Conservation (phyloP, 2,797 vertebrate genomes). For the Sorex maritimensis region DNA sequence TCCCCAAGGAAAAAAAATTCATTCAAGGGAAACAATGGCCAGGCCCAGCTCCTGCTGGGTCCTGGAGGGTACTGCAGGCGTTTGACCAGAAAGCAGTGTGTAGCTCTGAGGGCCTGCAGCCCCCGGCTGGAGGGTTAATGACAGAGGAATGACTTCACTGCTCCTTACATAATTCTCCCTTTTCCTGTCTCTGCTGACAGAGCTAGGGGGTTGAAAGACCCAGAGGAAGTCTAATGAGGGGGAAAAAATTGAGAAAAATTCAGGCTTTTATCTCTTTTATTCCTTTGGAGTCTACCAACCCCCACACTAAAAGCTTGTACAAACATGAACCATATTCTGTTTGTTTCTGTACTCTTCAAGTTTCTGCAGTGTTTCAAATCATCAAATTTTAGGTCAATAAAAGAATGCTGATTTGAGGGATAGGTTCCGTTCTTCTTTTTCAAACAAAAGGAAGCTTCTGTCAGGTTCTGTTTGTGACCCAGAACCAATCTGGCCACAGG, state of each 20-base stretch:
- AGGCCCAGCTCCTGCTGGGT: not conserved
- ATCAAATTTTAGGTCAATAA: conserved; percentile 51
- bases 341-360: conserved; percentile 12
- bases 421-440: not conserved
- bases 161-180: not conserved
- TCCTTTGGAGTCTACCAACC: not conserved
- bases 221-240: not conserved
- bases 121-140: not conserved
- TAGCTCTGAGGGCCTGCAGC: not conserved
- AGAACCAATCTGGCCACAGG: not conserved
- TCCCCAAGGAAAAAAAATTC: no score
- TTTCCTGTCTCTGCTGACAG: not conserved
- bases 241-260: not conserved
- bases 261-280: not conserved
- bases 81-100: not conserved
- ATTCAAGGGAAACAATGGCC: not conserved
- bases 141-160: not conserved
- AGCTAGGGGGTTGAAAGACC: not conserved
- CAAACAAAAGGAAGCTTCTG: conserved; percentile 2
- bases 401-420: not conserved
- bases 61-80: not conserved
- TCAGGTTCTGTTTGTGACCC: not conserved
- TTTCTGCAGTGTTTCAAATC: conserved; percentile 31
- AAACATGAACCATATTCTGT: not conserved
- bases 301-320: not conserved